Conservation (phyloP, 2,888 invertebrate genomes). For the Drosophila testacea region DNA sequence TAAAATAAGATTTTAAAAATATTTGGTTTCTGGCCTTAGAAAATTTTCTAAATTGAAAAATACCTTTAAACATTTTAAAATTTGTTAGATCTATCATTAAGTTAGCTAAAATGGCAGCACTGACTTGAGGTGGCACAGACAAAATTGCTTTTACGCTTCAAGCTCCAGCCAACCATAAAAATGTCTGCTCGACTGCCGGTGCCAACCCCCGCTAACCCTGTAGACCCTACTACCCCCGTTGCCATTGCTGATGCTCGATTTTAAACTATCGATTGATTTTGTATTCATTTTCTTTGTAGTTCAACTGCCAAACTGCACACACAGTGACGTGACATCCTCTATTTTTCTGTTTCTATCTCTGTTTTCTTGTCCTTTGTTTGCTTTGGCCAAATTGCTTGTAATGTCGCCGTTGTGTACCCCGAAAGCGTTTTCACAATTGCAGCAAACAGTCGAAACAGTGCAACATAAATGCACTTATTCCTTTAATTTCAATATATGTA, state of each 20-base stretch:
- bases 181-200: slow-evolving; percentile 63
- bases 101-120: too few relatives aligned
- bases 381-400: slow-evolving; percentile 35
- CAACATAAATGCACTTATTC: not conserved
- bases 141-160: slow-evolving; percentile 76
- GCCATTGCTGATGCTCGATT: slow-evolving; percentile 48
- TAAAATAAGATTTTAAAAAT: too few relatives aligned
- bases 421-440: slow-evolving; percentile 14
- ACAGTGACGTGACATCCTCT: slow-evolving; percentile 16
- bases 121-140: slow-evolving; percentile 62
- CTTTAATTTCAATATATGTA: slow-evolving; percentile 1
- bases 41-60: too few relatives aligned
- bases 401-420: slow-evolving; percentile 19
- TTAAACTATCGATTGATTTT: slow-evolving; percentile 68
- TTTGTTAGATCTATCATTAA: too few relatives aligned
- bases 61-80: too few relatives aligned
- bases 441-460: slow-evolving; percentile 8
- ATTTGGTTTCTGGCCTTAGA: too few relatives aligned
- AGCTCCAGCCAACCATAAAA: slow-evolving; percentile 70
- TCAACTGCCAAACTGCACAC: slow-evolving; percentile 26
- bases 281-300: slow-evolving; percentile 54
- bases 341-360: slow-evolving; percentile 1
- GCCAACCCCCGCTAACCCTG: too few relatives aligned
- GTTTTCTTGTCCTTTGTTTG: slow-evolving; percentile 19
- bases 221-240: not conserved